Base-by-base conservation (phyloP, 2,113 vertebrate genomes). In the Riparia riparia region DNA sequence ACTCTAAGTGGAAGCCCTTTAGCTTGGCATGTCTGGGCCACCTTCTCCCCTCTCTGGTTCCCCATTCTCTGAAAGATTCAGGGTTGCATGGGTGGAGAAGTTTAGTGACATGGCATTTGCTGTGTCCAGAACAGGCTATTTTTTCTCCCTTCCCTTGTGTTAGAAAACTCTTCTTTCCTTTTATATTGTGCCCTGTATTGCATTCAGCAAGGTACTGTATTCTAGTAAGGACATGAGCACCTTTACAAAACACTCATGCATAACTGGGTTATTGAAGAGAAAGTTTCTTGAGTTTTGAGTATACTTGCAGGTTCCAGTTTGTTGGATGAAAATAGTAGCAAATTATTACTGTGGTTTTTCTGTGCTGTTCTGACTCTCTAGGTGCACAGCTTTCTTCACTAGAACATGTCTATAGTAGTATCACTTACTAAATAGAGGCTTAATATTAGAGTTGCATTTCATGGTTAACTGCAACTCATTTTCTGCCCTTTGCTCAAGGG, bases 401-500 rank as follows among this genome's bases (percentile, higher is more conserved):
- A 71, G 94, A 95, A 64, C n/a, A 20, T 63, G 61, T 81, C 10
- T 80, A 4, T 77, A 64, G 17, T 90, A 66, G 69, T 95, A 63
- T 94, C 63, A 65, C 94, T 93, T 82, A 64, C 95, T 84, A 69
- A 44, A 72, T 68, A 87, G 51, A 50, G 7, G 37, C 42, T 91
- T 96, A 78, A 96, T 94, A 47, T 45, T 20, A 37, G 74, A 89
- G 57, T 79, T 91, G 87, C 32, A 83, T 95, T 96, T 94, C 12
- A 34, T 96, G 54, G 69, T 94, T 89, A 94, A 57, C 45, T 65
- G 89, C 51, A 96, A 26, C 68, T 94, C n/a, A 57, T 95, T 94
- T 98, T 97, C 56, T 96, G 79, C 93, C 73, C 91, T 97, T 90
- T 74, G 73, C 76, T 78, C 85, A 57, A 90, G 86, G 73, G 86